Percentiles rank a stretch among this genome's conserved stretches.
These are phyloP conservation scores for Aphidius gifuensis DNA, from an alignment of 1,140 invertebrate genomes.

Conservation along the genomic window DNA sequence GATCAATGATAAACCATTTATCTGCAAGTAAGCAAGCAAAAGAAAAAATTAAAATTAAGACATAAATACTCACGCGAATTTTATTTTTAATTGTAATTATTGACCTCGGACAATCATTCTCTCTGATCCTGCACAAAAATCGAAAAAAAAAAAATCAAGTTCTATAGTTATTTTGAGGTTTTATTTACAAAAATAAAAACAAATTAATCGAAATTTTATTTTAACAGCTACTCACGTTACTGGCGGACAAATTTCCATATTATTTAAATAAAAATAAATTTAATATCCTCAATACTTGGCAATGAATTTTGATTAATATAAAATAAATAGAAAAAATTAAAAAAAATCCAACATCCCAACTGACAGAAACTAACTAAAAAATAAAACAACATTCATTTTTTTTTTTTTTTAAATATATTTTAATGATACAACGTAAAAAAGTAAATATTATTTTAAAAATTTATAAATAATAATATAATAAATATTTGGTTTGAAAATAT, in stretches of 20 bases:
- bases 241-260: constrained; percentile 42
- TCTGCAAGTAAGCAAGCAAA: background rate
- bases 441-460: constrained; percentile 6
- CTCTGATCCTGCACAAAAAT: background rate
- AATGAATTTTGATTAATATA: background rate
- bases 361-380: background rate
- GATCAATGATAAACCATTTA: background rate
- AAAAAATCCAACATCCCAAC: background rate
- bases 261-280: constrained; percentile 12
- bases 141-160: constrained; percentile 7
- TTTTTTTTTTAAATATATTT: background rate
- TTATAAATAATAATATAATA: background rate
- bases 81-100: background rate
- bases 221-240: constrained; percentile 32
- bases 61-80: background rate
- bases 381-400: background rate
- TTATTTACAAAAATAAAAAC: background rate
- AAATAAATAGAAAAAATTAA: background rate
- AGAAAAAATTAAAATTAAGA: background rate
- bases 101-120: background rate
- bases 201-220: constrained; percentile 3
- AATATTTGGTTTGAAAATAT: constrained; percentile 10
- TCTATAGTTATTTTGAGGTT: background rate
- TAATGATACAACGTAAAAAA: constrained; percentile 1
- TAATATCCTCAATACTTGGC: too few species aligned